Conservation (phyloP, 1,140 invertebrate species). For the Nasonia giraulti region DNA sequence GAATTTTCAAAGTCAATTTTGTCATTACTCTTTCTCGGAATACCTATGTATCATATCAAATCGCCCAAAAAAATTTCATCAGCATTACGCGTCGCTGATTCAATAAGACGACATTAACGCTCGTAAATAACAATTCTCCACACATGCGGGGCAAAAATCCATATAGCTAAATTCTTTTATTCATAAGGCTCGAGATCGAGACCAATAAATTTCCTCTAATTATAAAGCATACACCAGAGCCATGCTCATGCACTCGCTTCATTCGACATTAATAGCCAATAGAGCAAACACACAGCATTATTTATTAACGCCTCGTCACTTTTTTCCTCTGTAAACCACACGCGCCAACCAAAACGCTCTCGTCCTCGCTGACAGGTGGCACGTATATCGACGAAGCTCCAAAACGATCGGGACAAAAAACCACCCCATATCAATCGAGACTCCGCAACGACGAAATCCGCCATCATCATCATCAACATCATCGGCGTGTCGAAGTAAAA, state of each 20-base stretch:
- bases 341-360: no score
- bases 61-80: background rate
- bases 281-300: background rate
- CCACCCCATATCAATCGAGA: no score
- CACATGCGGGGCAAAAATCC: background rate
- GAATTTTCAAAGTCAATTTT: no score
- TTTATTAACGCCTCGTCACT: background rate
- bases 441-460: no score
- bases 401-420: no score
- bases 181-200: background rate
- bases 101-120: background rate
- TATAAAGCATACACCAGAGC: background rate
- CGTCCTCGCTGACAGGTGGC: no score
- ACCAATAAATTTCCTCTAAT: constrained; percentile 22
- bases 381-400: no score
- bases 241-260: background rate
- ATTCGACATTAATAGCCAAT: background rate
- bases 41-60: background rate
- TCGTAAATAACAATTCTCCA: background rate
- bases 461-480: no score
- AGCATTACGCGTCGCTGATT: background rate
- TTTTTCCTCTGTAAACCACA: background rate
- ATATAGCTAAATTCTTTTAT: constrained; percentile 17
- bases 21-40: background rate
- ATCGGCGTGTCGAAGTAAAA: background rate